Evolutionary conservation across 1,140 invertebrate species (phyloP).

Genomic region (Ostrea edulis): DNA sequence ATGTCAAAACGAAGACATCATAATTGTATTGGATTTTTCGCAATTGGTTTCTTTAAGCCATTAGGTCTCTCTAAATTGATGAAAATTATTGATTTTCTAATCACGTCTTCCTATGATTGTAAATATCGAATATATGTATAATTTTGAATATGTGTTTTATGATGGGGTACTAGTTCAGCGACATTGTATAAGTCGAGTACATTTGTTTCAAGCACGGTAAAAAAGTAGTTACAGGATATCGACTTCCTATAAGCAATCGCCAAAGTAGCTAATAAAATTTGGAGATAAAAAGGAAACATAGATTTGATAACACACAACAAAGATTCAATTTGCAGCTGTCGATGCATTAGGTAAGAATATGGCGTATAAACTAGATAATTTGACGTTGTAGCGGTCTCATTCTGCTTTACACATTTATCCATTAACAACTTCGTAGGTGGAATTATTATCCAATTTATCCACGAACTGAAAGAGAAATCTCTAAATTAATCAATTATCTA

Average conservation of each 20-base stretch:
- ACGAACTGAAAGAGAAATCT: not conserved
- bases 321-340: conserved; percentile 25
- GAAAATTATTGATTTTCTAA: not conserved
- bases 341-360: conserved; percentile 30
- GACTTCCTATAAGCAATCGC: not conserved
- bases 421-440: conserved; percentile 26
- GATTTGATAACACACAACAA: conserved; percentile 22
- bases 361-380: conserved; percentile 6
- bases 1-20: not conserved
- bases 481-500: not conserved
- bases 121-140: not conserved
- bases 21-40: not conserved
- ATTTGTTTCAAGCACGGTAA: not conserved
- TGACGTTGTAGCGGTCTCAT: not conserved
- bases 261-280: conserved; percentile 15
- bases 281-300: conserved; percentile 28
- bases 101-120: not conserved
- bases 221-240: conserved; percentile 16
- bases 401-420: not conserved
- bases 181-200: not conserved
- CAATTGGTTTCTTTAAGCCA: not conserved
- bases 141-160: not conserved
- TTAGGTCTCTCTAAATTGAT: not conserved
- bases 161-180: not conserved
- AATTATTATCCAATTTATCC: conserved; percentile 28